Conservation (phyloP, 30 jellyfish, hydroid and myxozoan species). For the Turritopsis rubra region DNA sequence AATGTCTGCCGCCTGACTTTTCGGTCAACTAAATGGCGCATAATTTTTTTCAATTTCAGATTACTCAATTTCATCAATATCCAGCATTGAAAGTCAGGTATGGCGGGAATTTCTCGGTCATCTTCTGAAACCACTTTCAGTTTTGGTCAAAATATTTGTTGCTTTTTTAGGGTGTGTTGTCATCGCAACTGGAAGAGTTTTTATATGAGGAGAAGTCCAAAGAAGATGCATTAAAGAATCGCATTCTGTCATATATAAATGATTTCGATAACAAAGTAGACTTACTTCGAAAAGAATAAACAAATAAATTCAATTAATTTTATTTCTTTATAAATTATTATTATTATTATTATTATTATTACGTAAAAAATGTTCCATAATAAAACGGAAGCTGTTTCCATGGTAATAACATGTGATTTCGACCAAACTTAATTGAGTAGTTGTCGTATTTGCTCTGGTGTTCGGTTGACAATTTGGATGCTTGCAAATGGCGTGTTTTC, state of each 20-base stretch:
- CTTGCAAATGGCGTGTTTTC: conserved; percentile 36
- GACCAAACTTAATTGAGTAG: conserved; percentile 44
- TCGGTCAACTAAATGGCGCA: no score
- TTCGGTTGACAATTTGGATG: conserved; percentile 57
- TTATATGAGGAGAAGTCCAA: not conserved
- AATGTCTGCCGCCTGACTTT: no score
- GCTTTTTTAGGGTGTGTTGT: not conserved
- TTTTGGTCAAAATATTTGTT: no score
- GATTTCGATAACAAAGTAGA: not conserved
- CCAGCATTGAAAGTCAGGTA: not conserved
- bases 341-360: no score
- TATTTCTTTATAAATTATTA: no score
- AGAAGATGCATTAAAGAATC: not conserved
- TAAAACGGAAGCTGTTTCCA: not conserved
- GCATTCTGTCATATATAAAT: not conserved
- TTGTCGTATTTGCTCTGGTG: conserved; percentile 77
- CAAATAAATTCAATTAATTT: not conserved
- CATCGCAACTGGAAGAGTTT: not conserved
- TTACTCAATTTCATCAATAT: not conserved
- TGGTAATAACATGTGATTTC: not conserved
- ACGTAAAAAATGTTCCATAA: not conserved
- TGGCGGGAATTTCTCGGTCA: not conserved
- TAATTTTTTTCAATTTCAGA: not conserved
- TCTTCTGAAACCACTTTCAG: not conserved
- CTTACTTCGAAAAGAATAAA: not conserved